Evolutionary conservation across 2,113 vertebrate genomes (phyloP).

Genomic region (Leptodactylus fuscus): DNA sequence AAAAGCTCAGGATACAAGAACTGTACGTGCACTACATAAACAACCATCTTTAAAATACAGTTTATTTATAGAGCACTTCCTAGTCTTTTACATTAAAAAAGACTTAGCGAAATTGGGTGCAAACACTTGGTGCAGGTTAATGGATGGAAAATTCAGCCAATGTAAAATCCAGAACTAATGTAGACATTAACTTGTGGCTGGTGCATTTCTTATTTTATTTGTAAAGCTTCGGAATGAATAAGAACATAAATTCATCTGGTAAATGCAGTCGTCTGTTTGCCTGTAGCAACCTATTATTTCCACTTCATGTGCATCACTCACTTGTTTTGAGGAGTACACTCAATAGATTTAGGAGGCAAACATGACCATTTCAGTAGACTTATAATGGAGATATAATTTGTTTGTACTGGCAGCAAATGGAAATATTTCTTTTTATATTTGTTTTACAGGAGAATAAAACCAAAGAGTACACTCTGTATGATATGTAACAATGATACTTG

Average conservation of each 20-base stretch:
- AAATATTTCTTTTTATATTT: too few species aligned
- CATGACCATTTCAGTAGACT: not conserved
- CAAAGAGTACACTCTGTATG: too few species aligned
- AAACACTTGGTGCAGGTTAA: not conserved
- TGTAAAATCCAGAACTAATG: not conserved
- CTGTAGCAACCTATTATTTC: conserved; percentile 28
- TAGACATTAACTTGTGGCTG: not conserved
- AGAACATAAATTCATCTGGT: conserved; percentile 13
- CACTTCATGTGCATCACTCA: conserved; percentile 5
- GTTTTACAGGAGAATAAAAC: too few species aligned
- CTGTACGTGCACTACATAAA: not conserved
- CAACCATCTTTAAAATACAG: not conserved
- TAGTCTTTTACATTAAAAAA: not conserved
- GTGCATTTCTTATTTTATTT: not conserved
- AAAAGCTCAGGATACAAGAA: not conserved
- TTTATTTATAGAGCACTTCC: not conserved
- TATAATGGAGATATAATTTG: not conserved
- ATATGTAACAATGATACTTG: too few species aligned
- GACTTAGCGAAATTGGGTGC: not conserved
- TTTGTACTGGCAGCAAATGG: too few species aligned
- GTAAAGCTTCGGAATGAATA: not conserved
- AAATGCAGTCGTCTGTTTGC: conserved; percentile 30
- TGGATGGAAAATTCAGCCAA: not conserved
- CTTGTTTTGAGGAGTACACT: not conserved
- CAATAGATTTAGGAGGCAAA: conserved; percentile 18